These are phyloP conservation scores for Menura novaehollandiae DNA, from an alignment of 2,113 vertebrate species.

Conservation along the genomic window DNA sequence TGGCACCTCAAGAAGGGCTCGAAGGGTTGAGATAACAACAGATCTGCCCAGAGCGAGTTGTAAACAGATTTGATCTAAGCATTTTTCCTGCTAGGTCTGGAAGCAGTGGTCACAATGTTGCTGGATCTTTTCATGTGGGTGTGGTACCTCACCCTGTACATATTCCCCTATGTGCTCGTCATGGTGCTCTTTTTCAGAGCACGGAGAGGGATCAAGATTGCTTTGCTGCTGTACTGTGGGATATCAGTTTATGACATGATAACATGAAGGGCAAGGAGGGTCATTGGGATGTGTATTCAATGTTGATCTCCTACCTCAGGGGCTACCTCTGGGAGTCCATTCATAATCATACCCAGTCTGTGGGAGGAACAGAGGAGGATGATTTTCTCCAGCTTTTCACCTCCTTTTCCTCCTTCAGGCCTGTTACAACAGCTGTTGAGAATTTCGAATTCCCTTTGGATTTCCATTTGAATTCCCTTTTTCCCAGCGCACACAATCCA, in stretches of 20 bases:
- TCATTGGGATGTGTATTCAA: not conserved
- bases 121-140: not conserved
- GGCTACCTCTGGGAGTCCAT: not conserved
- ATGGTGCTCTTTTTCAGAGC: not conserved
- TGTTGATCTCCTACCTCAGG: not conserved
- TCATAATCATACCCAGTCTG: not conserved
- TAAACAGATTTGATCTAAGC: not conserved
- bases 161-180: not conserved
- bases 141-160: not conserved
- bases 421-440: not conserved
- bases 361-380: not conserved
- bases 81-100: not conserved
- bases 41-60: not conserved
- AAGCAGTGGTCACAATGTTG: not conserved
- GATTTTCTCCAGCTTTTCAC: not conserved
- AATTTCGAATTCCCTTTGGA: not conserved
- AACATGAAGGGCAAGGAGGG: not conserved
- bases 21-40: not conserved
- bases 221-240: not conserved
- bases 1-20: not conserved
- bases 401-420: not conserved
- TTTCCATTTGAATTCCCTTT: not conserved
- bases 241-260: not conserved
- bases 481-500: not conserved
- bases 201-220: not conserved